phyloP scores from a whole-genome alignment of 2,113 vertebrate species.

The Bostrychus sinensis region DNA sequence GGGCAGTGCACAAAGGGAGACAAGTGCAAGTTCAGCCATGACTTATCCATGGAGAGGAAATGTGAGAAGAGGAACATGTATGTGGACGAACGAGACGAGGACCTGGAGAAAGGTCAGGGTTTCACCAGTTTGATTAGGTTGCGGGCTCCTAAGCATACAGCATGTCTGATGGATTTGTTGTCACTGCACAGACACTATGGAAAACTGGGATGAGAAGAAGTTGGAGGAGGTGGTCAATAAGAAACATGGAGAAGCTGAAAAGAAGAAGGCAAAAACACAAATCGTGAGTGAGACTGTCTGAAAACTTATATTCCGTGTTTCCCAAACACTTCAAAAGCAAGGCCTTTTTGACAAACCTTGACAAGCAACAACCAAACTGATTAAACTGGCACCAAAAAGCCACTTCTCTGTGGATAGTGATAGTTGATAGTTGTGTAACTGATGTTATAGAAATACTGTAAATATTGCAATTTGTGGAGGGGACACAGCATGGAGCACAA shows the following conservation, averaged over 20 bases:
- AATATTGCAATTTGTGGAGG: too few relatives aligned
- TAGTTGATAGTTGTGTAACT: too few relatives aligned
- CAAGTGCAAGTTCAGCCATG: slow-evolving; percentile 99
- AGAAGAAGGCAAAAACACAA: slow-evolving; percentile 97
- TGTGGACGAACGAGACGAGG: slow-evolving; percentile 94
- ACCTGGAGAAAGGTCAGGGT: slow-evolving; percentile 91
- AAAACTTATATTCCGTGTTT: background rate
- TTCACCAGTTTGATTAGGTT: too few relatives aligned
- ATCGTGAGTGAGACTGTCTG: slow-evolving; percentile 83
- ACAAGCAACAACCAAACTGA: background rate
- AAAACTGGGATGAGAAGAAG: slow-evolving; percentile 99
- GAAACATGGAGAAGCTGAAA: slow-evolving; percentile 97
- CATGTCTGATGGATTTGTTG: background rate
- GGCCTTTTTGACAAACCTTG: background rate
- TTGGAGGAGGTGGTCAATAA: slow-evolving; percentile 97
- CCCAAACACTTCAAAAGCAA: background rate
- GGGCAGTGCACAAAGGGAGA: slow-evolving; percentile 98
- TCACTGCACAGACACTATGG: slow-evolving; percentile 90
- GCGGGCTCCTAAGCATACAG: too few relatives aligned
- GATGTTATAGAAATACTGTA: too few relatives aligned
- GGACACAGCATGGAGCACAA: too few relatives aligned
- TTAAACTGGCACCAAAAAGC: too few relatives aligned
- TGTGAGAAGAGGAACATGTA: slow-evolving; percentile 96
- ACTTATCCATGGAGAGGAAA: slow-evolving; percentile 94
- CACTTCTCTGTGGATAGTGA: too few relatives aligned